Base-by-base conservation (phyloP, 2,888 invertebrate genomes). In the Sturmia bella region DNA sequence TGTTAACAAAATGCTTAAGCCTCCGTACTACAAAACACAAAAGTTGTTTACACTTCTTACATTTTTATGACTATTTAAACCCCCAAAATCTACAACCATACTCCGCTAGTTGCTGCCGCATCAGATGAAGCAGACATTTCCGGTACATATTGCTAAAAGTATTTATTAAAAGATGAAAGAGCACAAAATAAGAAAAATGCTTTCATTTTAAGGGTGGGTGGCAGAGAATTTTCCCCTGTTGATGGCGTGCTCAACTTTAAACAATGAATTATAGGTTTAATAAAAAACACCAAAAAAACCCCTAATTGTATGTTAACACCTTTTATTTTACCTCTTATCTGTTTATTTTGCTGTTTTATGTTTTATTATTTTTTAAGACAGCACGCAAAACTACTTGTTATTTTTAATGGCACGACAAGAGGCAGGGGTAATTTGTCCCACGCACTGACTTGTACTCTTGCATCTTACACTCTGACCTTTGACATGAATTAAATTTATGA, bases 271-370 rank as follows among this genome's bases (percentile, higher is more conserved):
- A 43, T 69, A 61, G 37, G 43, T 37, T 72, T 59, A 39, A 21
- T 54, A 56, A 41, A 37, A 43, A 48, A 63, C 68, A 69, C 19
- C 37, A 48, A 56, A 11, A 56, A 54, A 68, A 73, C 52, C 48
- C 76, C 77, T 83, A 80, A 83, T 84, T 81, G 81, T 81, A 81
- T 84, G 84, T 84, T 80, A 72, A 83, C 84, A 83, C 84, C 61
- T 84, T 75, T 19, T 52, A 24, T 13, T 27, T 43, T 15, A 5
- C 3, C 19, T 50, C 37, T 17, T 50, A 66, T 68, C 63, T 72
- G n/a, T 73, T 43, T 73, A 41, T 43, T 43, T 68, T 66, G 39
- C 17, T 61, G 39, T 27, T 63, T 43, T 48, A 12, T 1, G 6
- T 24, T 57, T 41, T 41, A 27, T 41, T 41, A 27, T 17, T 45